Base-by-base conservation (phyloP, 2,797 vertebrate species). In the Lithobates pipiens region DNA sequence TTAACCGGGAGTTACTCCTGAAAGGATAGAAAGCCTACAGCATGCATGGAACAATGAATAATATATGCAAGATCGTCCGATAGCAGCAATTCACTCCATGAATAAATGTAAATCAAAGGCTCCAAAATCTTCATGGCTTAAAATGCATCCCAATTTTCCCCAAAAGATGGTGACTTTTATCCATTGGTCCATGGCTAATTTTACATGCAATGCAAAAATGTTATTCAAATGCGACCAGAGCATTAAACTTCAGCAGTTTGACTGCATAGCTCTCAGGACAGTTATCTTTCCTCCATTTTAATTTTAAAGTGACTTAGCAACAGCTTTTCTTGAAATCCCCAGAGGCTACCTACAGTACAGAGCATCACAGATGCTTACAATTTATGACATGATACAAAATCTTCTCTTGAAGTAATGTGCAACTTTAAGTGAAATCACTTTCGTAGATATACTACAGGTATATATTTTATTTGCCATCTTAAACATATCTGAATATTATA, bases 381-480 rank as follows among this genome's bases (percentile, higher is more conserved):
- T 94, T 94, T 93, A 93, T 91, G 93, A 93, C 91, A 91, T 91
- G 88, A 91, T 92, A 93, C 94, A 90, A 94, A 93, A 93, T 88
- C 92, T 89, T 93, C 88, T 91, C 93, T 91, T 32, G 90, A 92
- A 91, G 92, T 93, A 94, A 94, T 91, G 92, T 92, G 94, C 90
- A 90, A 93, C 93, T 94, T 92, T 94, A 95, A 94, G 93, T 93
- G 93, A 94, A 95, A 95, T 92, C 89, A 77, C 92, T 94, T 94
- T 91, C 91, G 91, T 89, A 94, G 93, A 94, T 93, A 94, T 93
- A 94, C 93, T 93, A 93, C 91, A 91, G 93, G 92, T 94, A 95
- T 94, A 93, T 94, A 91, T 95, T 95, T 94, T 94, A 94, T 95
- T 94, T 93, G 92, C 94, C 94, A 95, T 95, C 94, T 94, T 94